Evolutionary conservation across 2,888 invertebrate genomes (phyloP), one percentile per base, ranked within the genome.

Genomic region (Sesamia inferens): DNA sequence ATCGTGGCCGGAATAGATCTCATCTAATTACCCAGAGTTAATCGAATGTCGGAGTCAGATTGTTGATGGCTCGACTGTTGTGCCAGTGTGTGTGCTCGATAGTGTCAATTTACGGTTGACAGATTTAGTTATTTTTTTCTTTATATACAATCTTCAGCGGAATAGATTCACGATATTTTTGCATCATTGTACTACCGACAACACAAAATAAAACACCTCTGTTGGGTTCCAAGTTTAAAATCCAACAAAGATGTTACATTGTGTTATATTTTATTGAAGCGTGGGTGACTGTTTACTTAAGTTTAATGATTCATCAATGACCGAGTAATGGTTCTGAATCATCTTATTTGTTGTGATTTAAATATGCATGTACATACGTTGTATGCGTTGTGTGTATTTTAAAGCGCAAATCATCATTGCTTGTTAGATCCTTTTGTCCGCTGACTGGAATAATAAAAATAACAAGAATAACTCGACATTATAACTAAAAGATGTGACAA

Each of bases 231-330:
- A 31, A 31, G 31, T 31, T 44, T 55, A 2, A 13, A 11, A 63
- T 55, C 13, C 31, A 55, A 68, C 48, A 68, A 68, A 71, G 57
- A 24, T 59, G 55, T 19, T 19, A 68, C 42, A 13, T 14, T 16
- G n/a, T 42, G 22, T 51, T 71, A 54, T 31, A n/a, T 62, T 81
- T 76, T 59, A 62, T 73, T 65, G 42, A 39, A 39, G 65, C 71
- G 77, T 83, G 71, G 65, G 67, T 64, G 72, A 57, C 31, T 64
- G 54, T 71, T 74, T 79, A 68, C 63, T 85, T 75, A 76, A 74
- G 65, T 62, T 66, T 44, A 73, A 78, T 85, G 85, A 87, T 64
- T 87, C 87, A 85, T 47, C 68, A 64, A 74, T 82, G 74, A 70
- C 77, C 74, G 63, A 61, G 57, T 81, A 68, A 71, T 68, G 48